phyloP scores from a whole-genome alignment of 2,113 vertebrate species.

The Indicator indicator region DNA sequence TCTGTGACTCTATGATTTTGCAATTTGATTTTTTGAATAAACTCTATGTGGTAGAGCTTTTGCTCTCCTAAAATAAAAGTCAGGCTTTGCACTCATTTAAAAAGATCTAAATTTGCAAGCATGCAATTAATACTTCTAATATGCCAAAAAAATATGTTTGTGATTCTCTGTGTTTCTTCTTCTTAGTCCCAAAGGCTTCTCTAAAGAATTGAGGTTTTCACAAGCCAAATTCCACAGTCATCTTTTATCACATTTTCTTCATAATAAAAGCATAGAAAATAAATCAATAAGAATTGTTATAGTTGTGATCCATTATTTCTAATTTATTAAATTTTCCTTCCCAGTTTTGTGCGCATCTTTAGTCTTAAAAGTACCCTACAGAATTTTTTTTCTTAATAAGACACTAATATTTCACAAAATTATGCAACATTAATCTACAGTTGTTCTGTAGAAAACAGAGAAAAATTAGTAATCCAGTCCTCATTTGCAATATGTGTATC shows the following conservation, averaged over 20 bases:
- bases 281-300: neutral
- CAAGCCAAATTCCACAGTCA: neutral
- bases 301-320: neutral
- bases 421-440: neutral
- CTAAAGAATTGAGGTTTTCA: neutral
- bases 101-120: neutral
- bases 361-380: neutral
- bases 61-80: neutral
- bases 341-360: fast-evolving
- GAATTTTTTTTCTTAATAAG: neutral
- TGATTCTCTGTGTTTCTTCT: neutral
- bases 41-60: neutral
- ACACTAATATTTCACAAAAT: neutral
- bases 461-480: neutral
- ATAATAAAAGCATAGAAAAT: neutral
- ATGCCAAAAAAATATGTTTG: neutral
- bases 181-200: neutral
- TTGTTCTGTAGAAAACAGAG: neutral
- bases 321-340: neutral
- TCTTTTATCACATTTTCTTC: no score
- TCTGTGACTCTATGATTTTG: no score
- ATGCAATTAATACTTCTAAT: neutral
- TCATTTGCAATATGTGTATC: neutral
- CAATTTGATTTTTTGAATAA: neutral
- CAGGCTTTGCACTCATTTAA: neutral